Evolutionary conservation across 1,140 invertebrate genomes (phyloP).

Genomic region (Druon quercuslanigerum): DNA sequence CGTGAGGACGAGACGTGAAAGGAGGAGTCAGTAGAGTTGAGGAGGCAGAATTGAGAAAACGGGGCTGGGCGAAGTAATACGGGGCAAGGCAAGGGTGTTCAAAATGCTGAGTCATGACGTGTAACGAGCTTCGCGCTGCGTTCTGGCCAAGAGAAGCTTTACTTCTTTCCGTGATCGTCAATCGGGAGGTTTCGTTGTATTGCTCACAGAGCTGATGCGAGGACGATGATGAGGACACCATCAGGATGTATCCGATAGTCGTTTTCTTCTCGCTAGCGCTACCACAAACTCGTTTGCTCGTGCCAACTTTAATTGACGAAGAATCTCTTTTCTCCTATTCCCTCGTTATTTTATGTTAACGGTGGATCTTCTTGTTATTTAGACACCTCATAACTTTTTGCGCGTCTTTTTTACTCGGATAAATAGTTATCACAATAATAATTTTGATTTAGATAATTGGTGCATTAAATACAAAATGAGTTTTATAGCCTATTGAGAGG

Average conservation of each 20-base stretch:
- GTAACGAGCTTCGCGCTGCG: conserved; percentile 66
- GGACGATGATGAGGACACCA: conserved; percentile 28
- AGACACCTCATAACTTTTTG: too few species aligned
- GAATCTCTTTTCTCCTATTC: conserved; percentile 2
- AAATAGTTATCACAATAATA: too few species aligned
- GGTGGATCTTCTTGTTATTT: too few species aligned
- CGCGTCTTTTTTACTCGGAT: too few species aligned
- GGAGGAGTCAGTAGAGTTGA: conserved; percentile 6
- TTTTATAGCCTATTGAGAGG: too few species aligned
- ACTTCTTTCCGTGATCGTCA: conserved; percentile 23
- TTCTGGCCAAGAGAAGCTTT: conserved; percentile 31
- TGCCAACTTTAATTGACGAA: conserved; percentile 31
- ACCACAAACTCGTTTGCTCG: conserved; percentile 4
- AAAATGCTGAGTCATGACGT: conserved; percentile 68
- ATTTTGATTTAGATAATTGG: too few species aligned
- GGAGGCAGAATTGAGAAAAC: not conserved
- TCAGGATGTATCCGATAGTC: conserved; percentile 12
- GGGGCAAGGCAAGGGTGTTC: conserved; percentile 44
- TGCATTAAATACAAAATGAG: too few species aligned
- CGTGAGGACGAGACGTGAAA: conserved; percentile 40
- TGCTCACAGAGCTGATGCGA: conserved; percentile 30
- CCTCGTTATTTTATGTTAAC: too few species aligned
- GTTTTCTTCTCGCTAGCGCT: conserved; percentile 32
- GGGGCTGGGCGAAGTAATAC: not conserved
- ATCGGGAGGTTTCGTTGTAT: not conserved